A percentile compares a stretch with the other conserved stretches of the same genome.
Conservation (phyloP, 2,888 invertebrate species). For the Spilarctia lutea region DNA sequence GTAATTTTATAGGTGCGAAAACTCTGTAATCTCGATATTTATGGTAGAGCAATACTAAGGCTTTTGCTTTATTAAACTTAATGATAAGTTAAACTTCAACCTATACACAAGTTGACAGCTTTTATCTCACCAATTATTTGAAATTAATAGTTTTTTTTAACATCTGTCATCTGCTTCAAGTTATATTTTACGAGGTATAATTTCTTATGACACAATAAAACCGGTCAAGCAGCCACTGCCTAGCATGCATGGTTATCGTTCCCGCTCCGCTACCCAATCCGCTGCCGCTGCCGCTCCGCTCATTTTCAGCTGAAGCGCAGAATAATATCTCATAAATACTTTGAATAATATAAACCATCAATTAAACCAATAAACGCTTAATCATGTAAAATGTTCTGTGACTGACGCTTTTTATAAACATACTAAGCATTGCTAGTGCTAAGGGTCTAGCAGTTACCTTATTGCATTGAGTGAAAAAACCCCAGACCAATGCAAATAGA, state of each 20-base stretch:
- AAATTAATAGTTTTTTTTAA: too few species aligned
- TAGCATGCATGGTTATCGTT: too few species aligned
- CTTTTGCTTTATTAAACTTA: too few species aligned
- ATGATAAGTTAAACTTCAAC: background rate
- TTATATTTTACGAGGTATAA: too few species aligned
- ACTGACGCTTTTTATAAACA: background rate
- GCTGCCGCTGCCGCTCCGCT: too few species aligned
- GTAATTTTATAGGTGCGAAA: background rate
- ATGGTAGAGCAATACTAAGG: background rate
- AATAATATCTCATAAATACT: too few species aligned
- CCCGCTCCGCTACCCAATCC: too few species aligned
- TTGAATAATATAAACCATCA: background rate
- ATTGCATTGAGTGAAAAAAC: background rate
- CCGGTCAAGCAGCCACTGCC: too few species aligned
- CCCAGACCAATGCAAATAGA: background rate
- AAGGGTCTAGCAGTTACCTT: background rate
- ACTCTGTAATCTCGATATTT: background rate
- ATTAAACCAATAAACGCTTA: background rate
- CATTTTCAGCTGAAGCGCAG: too few species aligned
- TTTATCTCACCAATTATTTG: too few species aligned
- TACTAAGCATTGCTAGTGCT: background rate
- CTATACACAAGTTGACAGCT: background rate
- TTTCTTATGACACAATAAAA: too few species aligned
- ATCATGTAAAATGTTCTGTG: background rate
- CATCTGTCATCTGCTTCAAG: too few species aligned